These are phyloP conservation scores for Pheosia tremula DNA, from an alignment of 2,888 invertebrate genomes.

Conservation along the genomic window DNA sequence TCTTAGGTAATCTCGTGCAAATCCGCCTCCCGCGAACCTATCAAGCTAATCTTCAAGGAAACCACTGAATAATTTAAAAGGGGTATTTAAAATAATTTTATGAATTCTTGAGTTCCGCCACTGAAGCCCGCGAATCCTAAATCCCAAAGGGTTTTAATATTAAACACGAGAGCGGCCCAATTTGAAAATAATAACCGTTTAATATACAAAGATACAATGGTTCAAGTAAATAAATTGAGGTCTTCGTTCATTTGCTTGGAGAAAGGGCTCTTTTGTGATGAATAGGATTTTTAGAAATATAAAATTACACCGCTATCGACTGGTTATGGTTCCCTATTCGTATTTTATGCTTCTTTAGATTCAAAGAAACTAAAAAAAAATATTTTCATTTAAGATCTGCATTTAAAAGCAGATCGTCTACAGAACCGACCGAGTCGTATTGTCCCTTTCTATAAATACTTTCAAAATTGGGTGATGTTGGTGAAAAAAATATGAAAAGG, in stretches of 20 bases:
- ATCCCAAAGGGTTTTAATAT: constrained; percentile 53
- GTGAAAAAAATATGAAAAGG: neutral
- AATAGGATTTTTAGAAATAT: constrained; percentile 18
- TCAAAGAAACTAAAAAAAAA: neutral
- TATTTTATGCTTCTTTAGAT: neutral
- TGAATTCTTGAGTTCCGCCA: constrained; percentile 42
- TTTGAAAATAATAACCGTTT: constrained; percentile 42
- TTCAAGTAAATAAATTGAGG: constrained; percentile 19
- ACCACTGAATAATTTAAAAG: constrained; percentile 59
- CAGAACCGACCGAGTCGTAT: too few species aligned
- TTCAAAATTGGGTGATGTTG: neutral
- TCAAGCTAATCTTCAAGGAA: constrained; percentile 56
- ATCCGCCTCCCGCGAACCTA: constrained; percentile 38
- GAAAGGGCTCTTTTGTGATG: constrained; percentile 20
- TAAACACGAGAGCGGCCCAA: constrained; percentile 43
- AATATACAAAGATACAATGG: constrained; percentile 23
- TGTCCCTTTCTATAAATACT: too few species aligned
- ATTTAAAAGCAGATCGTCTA: too few species aligned
- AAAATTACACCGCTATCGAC: constrained; percentile 29
- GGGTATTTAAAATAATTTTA: constrained; percentile 60
- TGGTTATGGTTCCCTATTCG: constrained; percentile 15
- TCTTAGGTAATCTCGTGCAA: constrained; percentile 40
- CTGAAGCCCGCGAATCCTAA: constrained; percentile 43
- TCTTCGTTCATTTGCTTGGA: constrained; percentile 10
- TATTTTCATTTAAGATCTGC: neutral